Conservation (phyloP, 2,113 vertebrate genomes). For the Aramus guarauna region DNA sequence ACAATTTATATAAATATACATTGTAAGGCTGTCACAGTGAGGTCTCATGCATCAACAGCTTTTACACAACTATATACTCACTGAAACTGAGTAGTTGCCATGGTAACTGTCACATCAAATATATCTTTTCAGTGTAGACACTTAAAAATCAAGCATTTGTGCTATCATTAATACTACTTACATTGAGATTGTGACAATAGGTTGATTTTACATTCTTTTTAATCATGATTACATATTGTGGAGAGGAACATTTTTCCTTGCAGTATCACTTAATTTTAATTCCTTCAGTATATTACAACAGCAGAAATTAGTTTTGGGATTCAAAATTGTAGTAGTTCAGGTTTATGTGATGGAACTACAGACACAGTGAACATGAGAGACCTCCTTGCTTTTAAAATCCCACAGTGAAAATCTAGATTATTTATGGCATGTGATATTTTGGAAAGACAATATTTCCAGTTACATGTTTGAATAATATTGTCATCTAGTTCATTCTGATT, state of each 20-base stretch:
- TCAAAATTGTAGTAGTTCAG: background rate
- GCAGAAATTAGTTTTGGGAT: background rate
- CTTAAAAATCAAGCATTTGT: background rate
- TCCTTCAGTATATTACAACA: background rate
- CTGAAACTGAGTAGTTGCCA: background rate
- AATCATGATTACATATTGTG: background rate
- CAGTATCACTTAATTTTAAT: background rate
- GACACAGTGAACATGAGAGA: background rate
- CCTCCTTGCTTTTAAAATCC: background rate
- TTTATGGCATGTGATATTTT: background rate
- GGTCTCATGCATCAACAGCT: background rate
- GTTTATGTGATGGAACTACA: background rate
- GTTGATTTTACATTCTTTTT: background rate
- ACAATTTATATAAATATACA: background rate
- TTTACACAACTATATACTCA: background rate
- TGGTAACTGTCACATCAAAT: constrained; percentile 9
- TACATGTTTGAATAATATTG: background rate
- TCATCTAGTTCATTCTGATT: background rate
- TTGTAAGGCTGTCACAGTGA: background rate
- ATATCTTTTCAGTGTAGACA: background rate
- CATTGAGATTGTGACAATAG: background rate
- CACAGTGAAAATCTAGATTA: background rate
- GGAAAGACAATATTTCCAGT: background rate
- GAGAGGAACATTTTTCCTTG: background rate
- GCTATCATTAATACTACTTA: background rate